phyloP scores from a whole-genome alignment of 2,888 invertebrate genomes.

The Parelbella ahira region DNA sequence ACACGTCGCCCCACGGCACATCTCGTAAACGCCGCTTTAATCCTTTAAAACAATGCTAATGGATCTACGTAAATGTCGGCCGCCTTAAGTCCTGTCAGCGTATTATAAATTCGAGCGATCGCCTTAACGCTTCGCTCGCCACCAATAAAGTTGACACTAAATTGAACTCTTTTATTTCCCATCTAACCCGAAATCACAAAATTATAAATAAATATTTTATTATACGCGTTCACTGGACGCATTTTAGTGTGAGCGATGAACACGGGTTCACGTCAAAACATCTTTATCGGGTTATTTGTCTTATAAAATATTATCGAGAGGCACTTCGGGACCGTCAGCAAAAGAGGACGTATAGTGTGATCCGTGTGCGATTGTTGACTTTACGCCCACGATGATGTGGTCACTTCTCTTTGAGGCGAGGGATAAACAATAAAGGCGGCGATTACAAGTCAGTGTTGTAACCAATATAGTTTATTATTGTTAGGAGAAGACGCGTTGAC shows the following conservation, averaged over 20 bases:
- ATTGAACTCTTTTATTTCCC: slow-evolving; percentile 68
- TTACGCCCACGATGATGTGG: slow-evolving; percentile 73
- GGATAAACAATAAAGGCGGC: slow-evolving; percentile 76
- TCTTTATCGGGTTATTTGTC: slow-evolving; percentile 81
- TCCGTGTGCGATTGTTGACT: slow-evolving; percentile 74
- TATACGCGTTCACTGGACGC: slow-evolving; percentile 75
- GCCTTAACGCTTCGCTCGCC: slow-evolving; percentile 73
- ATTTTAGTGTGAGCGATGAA: slow-evolving; percentile 80
- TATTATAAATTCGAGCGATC: slow-evolving; percentile 61
- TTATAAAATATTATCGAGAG: slow-evolving; percentile 81
- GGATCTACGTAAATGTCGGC: slow-evolving; percentile 67
- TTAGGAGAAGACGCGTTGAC: slow-evolving; percentile 61
- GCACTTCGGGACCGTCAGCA: slow-evolving; percentile 77
- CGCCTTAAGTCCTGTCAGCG: slow-evolving; percentile 71
- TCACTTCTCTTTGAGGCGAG: slow-evolving; percentile 68
- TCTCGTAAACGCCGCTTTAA: slow-evolving; percentile 67
- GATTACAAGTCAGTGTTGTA: slow-evolving; percentile 73
- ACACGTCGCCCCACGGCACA: slow-evolving; percentile 53
- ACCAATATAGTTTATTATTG: slow-evolving; percentile 74
- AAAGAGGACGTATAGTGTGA: slow-evolving; percentile 73
- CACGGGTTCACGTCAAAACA: slow-evolving; percentile 80
- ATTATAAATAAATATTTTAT: slow-evolving; percentile 77
- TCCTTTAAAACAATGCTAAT: slow-evolving; percentile 80
- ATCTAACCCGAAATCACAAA: slow-evolving; percentile 62
- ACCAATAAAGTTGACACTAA: slow-evolving; percentile 77